phyloP scores from a whole-genome alignment of 2,888 invertebrate genomes.

The Diaperis boleti region DNA sequence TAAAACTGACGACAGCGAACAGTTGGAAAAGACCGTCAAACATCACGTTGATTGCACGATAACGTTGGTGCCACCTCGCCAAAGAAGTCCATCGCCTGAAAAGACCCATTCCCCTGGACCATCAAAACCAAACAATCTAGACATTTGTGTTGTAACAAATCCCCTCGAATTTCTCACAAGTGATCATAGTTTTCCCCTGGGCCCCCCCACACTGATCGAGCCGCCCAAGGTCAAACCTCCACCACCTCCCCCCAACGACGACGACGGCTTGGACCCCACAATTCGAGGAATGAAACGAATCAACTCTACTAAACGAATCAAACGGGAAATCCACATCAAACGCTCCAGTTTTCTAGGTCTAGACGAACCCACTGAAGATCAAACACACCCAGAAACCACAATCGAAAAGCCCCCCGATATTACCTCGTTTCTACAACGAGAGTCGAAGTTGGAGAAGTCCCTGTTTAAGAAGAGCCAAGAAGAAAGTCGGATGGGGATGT shows the following conservation, averaged over 20 bases:
- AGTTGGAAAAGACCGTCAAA: conserved; percentile 44
- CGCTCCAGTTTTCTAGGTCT: conserved; percentile 89
- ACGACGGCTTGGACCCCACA: conserved; percentile 65
- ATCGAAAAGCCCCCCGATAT: conserved; percentile 80
- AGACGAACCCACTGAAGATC: conserved; percentile 79
- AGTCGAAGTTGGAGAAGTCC: conserved; percentile 82
- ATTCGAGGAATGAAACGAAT: conserved; percentile 72
- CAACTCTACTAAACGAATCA: conserved; percentile 87
- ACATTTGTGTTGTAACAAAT: conserved; percentile 11
- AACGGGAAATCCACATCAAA: conserved; percentile 86
- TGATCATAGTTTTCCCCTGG: conserved; percentile 69
- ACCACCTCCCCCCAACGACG: conserved; percentile 85
- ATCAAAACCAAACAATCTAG: too few species aligned
- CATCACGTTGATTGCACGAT: conserved; percentile 57
- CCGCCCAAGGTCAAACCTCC: conserved; percentile 70
- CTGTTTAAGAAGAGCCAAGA: conserved; percentile 73
- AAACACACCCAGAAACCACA: conserved; percentile 75
- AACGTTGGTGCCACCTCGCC: conserved; percentile 65
- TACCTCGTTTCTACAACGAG: conserved; percentile 83
- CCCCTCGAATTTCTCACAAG: conserved; percentile 59
- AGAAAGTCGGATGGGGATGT: conserved; percentile 55
- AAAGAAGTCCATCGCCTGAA: conserved; percentile 64
- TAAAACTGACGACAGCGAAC: conserved; percentile 31
- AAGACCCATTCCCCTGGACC: too few species aligned
- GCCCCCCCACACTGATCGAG: conserved; percentile 73